Evolutionary conservation across 2,888 invertebrate genomes (phyloP).

Genomic region (Octodonta nipae): DNA sequence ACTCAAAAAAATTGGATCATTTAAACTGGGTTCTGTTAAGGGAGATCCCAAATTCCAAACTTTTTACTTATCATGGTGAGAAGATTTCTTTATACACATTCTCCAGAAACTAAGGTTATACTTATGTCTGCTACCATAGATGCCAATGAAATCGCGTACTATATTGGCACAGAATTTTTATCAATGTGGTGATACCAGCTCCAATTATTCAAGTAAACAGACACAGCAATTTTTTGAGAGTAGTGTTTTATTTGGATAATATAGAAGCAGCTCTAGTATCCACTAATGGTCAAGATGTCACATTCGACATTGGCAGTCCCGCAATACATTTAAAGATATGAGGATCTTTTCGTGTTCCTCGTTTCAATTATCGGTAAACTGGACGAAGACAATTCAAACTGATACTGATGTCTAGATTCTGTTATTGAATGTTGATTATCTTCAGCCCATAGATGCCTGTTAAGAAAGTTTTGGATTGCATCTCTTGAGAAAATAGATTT

Average conservation of each 20-base stretch:
- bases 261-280: not conserved
- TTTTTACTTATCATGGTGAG: constrained; percentile 73
- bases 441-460: not conserved
- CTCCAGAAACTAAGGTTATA: constrained; percentile 53
- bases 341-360: constrained; percentile 35
- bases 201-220: constrained; percentile 44
- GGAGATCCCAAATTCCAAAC: too few species aligned
- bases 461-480: not conserved
- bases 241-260: constrained; percentile 48
- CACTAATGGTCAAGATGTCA: too few species aligned
- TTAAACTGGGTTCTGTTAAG: too few species aligned
- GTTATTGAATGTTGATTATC: too few species aligned
- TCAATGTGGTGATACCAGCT: constrained; percentile 33
- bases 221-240: constrained; percentile 42
- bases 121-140: constrained; percentile 93
- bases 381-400: constrained; percentile 34
- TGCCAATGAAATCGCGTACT: constrained; percentile 53
- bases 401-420: too few species aligned
- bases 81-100: constrained; percentile 57
- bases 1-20: too few species aligned
- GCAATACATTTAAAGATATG: constrained; percentile 30
- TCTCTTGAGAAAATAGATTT: not conserved
- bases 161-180: constrained; percentile 42
- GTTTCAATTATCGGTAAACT: constrained; percentile 52
- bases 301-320: constrained; percentile 42